phyloP scores from a whole-genome alignment of 2,797 vertebrate species.

The Clarias platycephalus region DNA sequence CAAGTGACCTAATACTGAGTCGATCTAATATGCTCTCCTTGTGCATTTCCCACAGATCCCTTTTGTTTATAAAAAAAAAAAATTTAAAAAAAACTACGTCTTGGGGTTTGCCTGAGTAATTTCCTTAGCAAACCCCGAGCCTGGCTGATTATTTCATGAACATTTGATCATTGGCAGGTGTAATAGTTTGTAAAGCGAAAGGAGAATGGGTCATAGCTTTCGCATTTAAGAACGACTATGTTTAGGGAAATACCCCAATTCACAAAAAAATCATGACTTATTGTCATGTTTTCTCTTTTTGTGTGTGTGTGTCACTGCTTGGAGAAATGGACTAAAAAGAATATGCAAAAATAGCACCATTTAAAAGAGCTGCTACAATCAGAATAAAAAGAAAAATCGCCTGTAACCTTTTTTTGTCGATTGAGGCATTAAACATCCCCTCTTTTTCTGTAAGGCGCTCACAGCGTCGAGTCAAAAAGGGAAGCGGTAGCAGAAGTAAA shows the following conservation, averaged over 20 bases:
- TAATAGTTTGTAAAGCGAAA: neutral
- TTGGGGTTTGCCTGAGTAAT: neutral
- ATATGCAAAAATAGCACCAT: neutral
- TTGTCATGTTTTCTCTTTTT: neutral
- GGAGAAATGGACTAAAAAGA: neutral
- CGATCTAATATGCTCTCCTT: neutral
- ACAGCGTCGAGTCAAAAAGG: slow-evolving; percentile 39
- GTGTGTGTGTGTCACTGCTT: neutral
- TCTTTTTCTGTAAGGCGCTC: slow-evolving; percentile 10
- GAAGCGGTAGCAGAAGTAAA: slow-evolving; percentile 54
- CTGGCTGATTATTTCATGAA: slow-evolving; percentile 3
- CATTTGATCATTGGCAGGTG: slow-evolving; percentile 14
- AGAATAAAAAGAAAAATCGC: neutral
- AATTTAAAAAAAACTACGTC: neutral
- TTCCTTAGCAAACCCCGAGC: neutral
- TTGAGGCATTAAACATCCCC: neutral
- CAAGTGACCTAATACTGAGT: neutral
- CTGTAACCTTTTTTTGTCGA: neutral
- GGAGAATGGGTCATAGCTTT: neutral
- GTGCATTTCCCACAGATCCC: neutral
- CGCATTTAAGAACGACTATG: neutral
- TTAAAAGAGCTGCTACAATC: slow-evolving; percentile 7
- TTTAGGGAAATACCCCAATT: neutral
- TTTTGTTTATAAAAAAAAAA: neutral
- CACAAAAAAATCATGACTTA: neutral